A percentile compares a stretch with the other conserved stretches of the same genome.
These are phyloP conservation scores for Amphiprion clarkii DNA, from an alignment of 2,797 vertebrate genomes.

Conservation along the genomic window DNA sequence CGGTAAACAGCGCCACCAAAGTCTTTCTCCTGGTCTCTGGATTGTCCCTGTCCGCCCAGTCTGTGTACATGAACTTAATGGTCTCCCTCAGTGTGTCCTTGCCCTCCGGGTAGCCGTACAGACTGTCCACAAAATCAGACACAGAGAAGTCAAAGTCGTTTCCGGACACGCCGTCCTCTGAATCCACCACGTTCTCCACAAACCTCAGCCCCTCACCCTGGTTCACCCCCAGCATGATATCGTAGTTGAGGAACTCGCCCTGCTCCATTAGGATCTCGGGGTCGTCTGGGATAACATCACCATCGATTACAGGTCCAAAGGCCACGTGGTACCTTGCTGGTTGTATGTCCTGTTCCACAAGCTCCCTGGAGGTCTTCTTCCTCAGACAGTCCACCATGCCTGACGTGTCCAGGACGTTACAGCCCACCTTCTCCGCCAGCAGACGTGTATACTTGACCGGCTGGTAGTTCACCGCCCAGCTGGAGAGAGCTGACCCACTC, in stretches of 20 bases:
- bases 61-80: constrained; percentile 99
- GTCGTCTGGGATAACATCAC: constrained; percentile 98
- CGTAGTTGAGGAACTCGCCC: constrained; percentile 99
- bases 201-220: constrained; percentile 98
- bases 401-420: constrained; percentile 95
- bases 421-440: constrained; percentile 97
- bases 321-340: constrained; percentile 97
- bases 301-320: constrained; percentile 97
- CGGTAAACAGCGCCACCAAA: constrained; percentile 97
- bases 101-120: constrained; percentile 98
- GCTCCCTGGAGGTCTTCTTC: constrained; percentile 95
- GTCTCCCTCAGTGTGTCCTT: constrained; percentile 98
- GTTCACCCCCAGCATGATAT: constrained; percentile 99
- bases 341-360: constrained; percentile 99
- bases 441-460: constrained; percentile 97
- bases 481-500: constrained; percentile 97
- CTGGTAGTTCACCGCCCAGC: constrained; percentile 99
- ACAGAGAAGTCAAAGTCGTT: constrained; percentile 99
- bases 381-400: constrained; percentile 99
- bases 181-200: constrained; percentile 97
- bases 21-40: constrained; percentile 97
- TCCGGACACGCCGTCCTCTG: constrained; percentile 96
- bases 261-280: constrained; percentile 99
- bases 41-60: constrained; percentile 98
- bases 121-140: constrained; percentile 98